Evolutionary conservation across 2,888 invertebrate species (phyloP).

Genomic region (Dichetophora obliterata): DNA sequence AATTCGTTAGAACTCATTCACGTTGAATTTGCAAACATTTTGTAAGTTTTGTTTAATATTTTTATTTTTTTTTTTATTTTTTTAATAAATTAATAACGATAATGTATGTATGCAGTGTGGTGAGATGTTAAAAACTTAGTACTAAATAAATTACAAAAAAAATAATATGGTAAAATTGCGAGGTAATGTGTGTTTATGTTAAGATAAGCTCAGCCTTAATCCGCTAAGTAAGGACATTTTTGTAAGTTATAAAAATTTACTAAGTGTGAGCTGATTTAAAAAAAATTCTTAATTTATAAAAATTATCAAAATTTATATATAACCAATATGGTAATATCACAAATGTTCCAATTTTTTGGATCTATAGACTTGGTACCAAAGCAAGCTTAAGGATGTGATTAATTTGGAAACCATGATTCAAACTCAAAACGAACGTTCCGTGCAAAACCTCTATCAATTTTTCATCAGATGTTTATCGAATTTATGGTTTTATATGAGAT

Average conservation of each 20-base stretch:
- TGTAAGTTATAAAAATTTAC: background rate
- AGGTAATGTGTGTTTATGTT: background rate
- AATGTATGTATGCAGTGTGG: conserved; percentile 45
- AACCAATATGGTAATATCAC: conserved; percentile 18
- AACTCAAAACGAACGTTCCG: background rate
- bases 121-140: conserved; percentile 47
- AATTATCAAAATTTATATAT: background rate
- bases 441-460: background rate
- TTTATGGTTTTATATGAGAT: background rate
- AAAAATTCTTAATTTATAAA: background rate
- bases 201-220: conserved; percentile 42
- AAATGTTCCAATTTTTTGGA: background rate
- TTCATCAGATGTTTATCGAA: background rate
- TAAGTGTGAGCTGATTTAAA: background rate
- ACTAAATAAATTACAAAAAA: conserved; percentile 59
- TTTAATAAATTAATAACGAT: conserved; percentile 33
- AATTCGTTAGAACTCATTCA: conserved; percentile 68
- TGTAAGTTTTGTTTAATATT: conserved; percentile 42
- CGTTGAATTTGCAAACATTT: conserved; percentile 51
- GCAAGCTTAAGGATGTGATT: too few relatives aligned
- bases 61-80: conserved; percentile 44
- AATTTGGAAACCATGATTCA: background rate
- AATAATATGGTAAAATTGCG: conserved; percentile 26
- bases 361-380: too few relatives aligned
- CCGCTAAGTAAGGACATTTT: conserved; percentile 39